Evolutionary conservation across 2,113 vertebrate genomes (phyloP), one percentile per base, ranked within the genome.

Genomic region (Nestor notabilis): DNA sequence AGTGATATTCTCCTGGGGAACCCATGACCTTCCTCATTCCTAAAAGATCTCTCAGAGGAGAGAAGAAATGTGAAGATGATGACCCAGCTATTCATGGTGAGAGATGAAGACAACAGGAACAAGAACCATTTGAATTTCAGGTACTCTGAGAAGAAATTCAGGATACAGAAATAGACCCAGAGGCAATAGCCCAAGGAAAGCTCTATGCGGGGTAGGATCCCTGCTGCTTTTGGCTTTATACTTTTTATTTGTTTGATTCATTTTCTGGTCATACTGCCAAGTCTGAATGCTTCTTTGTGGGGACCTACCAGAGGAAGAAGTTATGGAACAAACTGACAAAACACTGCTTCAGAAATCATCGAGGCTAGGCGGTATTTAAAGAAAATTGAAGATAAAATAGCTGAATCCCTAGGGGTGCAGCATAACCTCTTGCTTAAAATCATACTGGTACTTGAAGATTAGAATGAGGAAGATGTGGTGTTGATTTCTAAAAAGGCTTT

Each of bases 21-120:
- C 1, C 20, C 0, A 1, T 66, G 50, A 70, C 5, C 1, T 5
- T n/a, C 12, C 5, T 37, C 2, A 1, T 56, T 79, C 18, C n/a
- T 72, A 46, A 46, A 43, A 44, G 13, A 17, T 53, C 14, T 74
- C 90, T 31, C n/a, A 84, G 60, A 27, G 13, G 1, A 74, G 18
- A 69, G 25, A 56, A 74, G 35, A 83, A 79, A 68, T 35, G 27
- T 77, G 58, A 89, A 78, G 20, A 50, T 9, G 5, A 4, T 55
- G 25, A 76, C 14, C 20, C 39, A 78, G 0, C 4, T 60, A 41
- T 37, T 75, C 35, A 71, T 25, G 19, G 13, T 18, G 23, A 60
- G 29, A 72, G 17, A 65, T 11, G 2, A 78, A 81, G 64, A 70
- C 7, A 66, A 31, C 1, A 12, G 60, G 8, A 66, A 69, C 19